Evolutionary conservation across 2,888 invertebrate species (phyloP), one percentile per base, ranked within the genome.

Genomic region (Operophtera brumata): DNA sequence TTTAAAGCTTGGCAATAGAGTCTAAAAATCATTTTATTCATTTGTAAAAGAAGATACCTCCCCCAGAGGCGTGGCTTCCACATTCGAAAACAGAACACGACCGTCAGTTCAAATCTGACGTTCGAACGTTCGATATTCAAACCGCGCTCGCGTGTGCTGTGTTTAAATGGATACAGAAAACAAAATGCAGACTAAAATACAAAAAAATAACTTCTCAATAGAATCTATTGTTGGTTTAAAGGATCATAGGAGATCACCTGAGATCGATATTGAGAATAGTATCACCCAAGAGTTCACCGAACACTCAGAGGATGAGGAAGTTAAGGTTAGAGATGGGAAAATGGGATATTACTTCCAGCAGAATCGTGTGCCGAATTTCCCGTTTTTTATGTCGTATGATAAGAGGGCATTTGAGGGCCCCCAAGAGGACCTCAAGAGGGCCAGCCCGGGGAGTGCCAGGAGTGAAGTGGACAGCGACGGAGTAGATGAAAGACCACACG

Each of bases 121-220:
- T 64, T 70, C 76, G 75, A 69, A 71, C 79, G 80, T 76, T 72
- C 69, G 63, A 67, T 77, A 73, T 73, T 68, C 69, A 64, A 74
- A 67, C 55, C 62, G 60, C 61, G 59, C 64, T 51, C 50, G 62
- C 41, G 60, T 46, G 62, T 59, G 57, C 52, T 54, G 61, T 59
- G 26, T 20, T 59, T 59, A 62, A 64, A 89, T 90, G 89, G 88
- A 90, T 69, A 84, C 87, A 48, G 89, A 90, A 66, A 82, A 83
- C 37, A 86, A 77, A 66, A 82, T 85, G 75, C 87, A 88, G 3
- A 88, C 89, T 63, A 75, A 87, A 20, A 91, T 39, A 6, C 52
- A 92, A 42, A 90, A 92, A 25, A 92, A 92, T 62, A 92, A 93
- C 54, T 93, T 93, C 70, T 92, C 92, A 0, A 93, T 93, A n/a